Base-by-base conservation (phyloP, 1,140 invertebrate genomes). In the silkworm (Bombyx mori) region DNA sequence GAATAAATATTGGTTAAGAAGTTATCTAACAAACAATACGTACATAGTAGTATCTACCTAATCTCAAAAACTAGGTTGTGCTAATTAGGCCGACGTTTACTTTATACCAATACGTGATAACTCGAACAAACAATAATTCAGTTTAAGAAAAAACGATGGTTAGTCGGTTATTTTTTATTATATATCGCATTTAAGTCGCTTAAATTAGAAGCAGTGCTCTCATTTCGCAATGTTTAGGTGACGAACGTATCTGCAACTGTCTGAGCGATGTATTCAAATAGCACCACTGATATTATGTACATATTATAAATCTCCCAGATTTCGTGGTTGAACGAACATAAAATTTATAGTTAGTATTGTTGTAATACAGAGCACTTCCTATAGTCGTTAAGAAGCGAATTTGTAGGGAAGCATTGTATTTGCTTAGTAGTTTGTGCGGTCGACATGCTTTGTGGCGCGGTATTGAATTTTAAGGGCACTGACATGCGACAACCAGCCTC, bases 361-460 rank as follows among this genome's bases (percentile, higher is more conserved):
- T n/a, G 12, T 47, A 47, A n/a, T 35, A 35, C 26, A 35, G 26
- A 35, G 26, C 26, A 5, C 26, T 35, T 35, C 26, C 26, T 35
- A 35, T 35, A 35, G 54, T 68, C 68, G 68, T 74, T 80, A 80
- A 79, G 66, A 73, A 75, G 66, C 66, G 60, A 69, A 74, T 71
- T 68, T 58, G 67, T 81, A 71, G 79, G 80, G 76, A 77, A 65
- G 58, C 71, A 77, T 82, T 77, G 78, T 84, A 72, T 71, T 68
- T 60, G 58, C 51, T 68, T 59, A 60, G 61, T 63, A 63, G 45
- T 48, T 43, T 61, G 57, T 52, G 60, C 58, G 67, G 71, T 73
- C 59, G 65, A 60, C 58, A 72, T 60, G 48, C 53, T 65, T 56
- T 51, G 59, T 63, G 56, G 58, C 50, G 50, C 58, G 57, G 66